Base-by-base conservation (phyloP, 2,797 vertebrate genomes). In the Anguilla obscura region DNA sequence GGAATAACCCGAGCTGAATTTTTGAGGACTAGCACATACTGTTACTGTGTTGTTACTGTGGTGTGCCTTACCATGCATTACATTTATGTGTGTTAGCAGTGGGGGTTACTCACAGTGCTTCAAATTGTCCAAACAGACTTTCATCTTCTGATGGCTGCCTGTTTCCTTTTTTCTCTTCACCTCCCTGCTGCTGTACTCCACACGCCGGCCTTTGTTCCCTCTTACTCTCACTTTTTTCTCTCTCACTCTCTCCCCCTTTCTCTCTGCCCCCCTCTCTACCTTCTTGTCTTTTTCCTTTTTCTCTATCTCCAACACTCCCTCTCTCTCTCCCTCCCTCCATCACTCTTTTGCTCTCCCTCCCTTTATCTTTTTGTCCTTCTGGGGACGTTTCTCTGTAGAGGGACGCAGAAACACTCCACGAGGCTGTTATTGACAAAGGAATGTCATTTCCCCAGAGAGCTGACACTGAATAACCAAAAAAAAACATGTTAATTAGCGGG, bases 401-500 rank as follows among this genome's bases (percentile, higher is more conserved):
- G 21, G 7, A 82, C 7, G 6, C 40, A 80, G 21, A 7, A 30
- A 82, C 8, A n/a, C 79, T 82, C 45, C 8, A 9, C n/a, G 6
- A n/a, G 40, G 24, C 45, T 50, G 21, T 12, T 48, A 50, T 9
- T 50, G 79, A 82, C 79, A 82, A 6, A 48, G 79, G 36, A 50
- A 82, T 48, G 45, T 21, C 21, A 82, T 50, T 50, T n/a, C 79
- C 79, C 40, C 14, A 14, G 79, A 80, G 76, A 82, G 79, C 8
- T 48, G 45, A 6, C 45, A 21, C 79, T 82, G 40, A 50, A 48
- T 50, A 82, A 21, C 40, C 40, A 82, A 50, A 14, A 45, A 5
- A 50, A 82, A 50, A 50, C 45, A 82, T 50, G 79, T 50, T 82
- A 48, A 82, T 82, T 82, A 82, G 79, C 21, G 8, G 8, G 79